Evolutionary conservation across 2,113 vertebrate genomes (phyloP).

Genomic region (Caretta caretta): DNA sequence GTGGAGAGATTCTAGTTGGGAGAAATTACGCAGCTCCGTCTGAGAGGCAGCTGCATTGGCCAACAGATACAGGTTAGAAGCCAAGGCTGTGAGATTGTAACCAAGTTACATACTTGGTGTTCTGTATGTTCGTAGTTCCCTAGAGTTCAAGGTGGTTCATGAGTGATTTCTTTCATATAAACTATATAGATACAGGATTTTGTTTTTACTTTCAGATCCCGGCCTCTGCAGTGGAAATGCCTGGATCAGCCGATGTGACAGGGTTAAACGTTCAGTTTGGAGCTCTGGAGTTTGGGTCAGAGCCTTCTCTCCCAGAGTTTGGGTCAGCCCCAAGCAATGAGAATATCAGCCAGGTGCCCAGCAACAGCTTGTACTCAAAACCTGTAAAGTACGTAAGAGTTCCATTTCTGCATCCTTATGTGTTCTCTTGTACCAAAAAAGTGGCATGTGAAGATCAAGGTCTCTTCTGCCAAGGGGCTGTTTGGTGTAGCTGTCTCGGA

Average conservation of each 20-base stretch:
- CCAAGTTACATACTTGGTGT: background rate
- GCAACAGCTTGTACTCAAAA: constrained; percentile 91
- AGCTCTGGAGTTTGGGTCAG: constrained; percentile 95
- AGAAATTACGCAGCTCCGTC: background rate
- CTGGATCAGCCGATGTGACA: constrained; percentile 91
- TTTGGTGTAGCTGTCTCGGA: background rate
- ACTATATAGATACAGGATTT: background rate
- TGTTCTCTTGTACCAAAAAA: background rate
- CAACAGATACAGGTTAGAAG: background rate
- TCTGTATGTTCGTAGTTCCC: background rate
- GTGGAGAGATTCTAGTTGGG: background rate
- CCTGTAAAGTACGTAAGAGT: constrained; percentile 84
- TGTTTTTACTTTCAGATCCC: constrained; percentile 84
- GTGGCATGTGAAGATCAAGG: background rate
- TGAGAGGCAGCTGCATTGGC: background rate
- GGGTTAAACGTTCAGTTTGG: constrained; percentile 97
- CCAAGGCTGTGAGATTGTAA: background rate
- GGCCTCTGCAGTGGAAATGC: constrained; percentile 96
- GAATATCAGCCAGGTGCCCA: constrained; percentile 80
- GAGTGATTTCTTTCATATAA: background rate
- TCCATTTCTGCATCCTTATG: background rate
- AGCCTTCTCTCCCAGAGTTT: constrained; percentile 89
- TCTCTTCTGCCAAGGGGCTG: background rate
- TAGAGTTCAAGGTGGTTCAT: background rate
- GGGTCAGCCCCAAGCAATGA: constrained; percentile 84